Evolutionary conservation across 2,888 invertebrate species (phyloP).

Genomic region (Tholera decimalis): DNA sequence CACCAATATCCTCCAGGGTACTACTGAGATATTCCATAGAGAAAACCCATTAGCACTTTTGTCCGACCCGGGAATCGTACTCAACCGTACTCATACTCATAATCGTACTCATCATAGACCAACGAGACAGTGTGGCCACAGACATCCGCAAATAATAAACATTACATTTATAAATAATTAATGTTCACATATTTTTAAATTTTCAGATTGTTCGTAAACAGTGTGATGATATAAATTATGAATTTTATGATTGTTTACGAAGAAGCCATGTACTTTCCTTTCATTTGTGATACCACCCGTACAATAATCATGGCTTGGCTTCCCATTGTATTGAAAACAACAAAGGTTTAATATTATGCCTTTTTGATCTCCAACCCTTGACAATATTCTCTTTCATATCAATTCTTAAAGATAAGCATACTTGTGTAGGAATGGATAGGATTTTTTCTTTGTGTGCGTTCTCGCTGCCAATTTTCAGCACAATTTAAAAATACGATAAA

Average conservation of each 20-base stretch:
- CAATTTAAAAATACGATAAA: not conserved
- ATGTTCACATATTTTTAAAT: no score
- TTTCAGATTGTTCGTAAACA: not conserved
- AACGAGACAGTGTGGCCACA: no score
- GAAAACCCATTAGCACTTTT: no score
- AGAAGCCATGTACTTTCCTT: conserved; percentile 6
- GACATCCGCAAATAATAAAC: no score
- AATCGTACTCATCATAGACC: no score
- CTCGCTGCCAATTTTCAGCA: not conserved
- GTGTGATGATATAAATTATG: not conserved
- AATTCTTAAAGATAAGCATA: conserved; percentile 23
- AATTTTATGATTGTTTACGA: conserved; percentile 3
- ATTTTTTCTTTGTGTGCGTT: conserved; percentile 4
- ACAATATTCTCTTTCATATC: conserved; percentile 58
- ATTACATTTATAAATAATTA: no score
- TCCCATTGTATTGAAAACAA: conserved; percentile 66
- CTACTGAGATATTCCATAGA: no score
- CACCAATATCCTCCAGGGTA: no score
- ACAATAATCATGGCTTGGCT: conserved; percentile 38
- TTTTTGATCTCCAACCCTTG: conserved; percentile 51
- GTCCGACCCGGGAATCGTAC: no score
- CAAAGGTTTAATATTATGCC: conserved; percentile 63
- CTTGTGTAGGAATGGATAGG: not conserved
- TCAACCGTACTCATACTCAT: no score
- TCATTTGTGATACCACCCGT: conserved; percentile 9